Evolutionary conservation across 2,113 vertebrate species (phyloP).

Genomic region (Passer montanus): DNA sequence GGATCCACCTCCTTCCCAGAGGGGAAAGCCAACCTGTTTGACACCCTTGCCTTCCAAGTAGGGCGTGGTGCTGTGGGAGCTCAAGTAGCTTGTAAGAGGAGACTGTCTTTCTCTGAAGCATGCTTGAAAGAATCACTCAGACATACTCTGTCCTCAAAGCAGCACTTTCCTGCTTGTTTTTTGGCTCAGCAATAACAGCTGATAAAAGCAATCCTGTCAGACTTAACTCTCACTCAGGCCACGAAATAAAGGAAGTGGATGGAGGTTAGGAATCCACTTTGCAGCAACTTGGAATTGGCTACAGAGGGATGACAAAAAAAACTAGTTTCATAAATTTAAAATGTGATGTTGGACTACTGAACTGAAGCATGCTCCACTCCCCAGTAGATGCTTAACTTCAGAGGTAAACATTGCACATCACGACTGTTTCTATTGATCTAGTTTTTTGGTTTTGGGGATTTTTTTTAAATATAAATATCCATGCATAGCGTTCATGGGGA

Average conservation of each 20-base stretch:
- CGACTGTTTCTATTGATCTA: not conserved
- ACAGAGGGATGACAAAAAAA: not conserved
- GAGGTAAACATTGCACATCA: not conserved
- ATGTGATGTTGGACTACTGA: not conserved
- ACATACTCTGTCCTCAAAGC: not conserved
- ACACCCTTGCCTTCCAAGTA: not conserved
- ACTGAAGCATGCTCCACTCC: not conserved
- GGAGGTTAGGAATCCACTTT: not conserved
- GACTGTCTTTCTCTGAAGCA: rapidly evolving
- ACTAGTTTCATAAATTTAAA: not conserved
- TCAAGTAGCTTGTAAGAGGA: not conserved
- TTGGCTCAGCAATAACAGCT: not conserved
- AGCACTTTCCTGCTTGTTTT: not conserved
- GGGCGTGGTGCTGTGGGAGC: slow-evolving; percentile 4
- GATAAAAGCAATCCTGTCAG: not conserved
- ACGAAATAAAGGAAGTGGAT: rapidly evolving
- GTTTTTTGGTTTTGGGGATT: not conserved
- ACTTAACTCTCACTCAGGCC: rapidly evolving
- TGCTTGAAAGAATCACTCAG: not conserved
- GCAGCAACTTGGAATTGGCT: not conserved
- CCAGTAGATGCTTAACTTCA: not conserved
- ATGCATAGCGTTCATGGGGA: not conserved
- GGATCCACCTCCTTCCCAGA: not conserved
- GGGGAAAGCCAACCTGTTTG: slow-evolving; percentile 38
- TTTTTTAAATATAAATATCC: not conserved